phyloP scores from a whole-genome alignment of 2,888 invertebrate species.

The Blomia tropicalis region DNA sequence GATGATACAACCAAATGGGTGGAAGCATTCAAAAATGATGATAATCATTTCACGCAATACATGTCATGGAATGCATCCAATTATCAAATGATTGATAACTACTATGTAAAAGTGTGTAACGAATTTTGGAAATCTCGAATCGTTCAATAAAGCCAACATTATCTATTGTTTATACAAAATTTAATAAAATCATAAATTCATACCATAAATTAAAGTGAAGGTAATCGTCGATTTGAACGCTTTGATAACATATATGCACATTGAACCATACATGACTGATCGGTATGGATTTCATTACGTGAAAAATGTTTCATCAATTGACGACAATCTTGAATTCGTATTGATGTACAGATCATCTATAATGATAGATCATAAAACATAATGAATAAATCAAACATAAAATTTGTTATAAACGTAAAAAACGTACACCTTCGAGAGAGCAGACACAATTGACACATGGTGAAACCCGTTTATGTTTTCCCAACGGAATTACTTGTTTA shows the following conservation, averaged over 20 bases:
- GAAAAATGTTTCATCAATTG: constrained; percentile 66
- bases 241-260: constrained; percentile 59
- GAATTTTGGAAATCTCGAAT: neutral
- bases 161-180: too few species aligned
- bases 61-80: neutral
- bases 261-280: constrained; percentile 77
- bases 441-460: constrained; percentile 42
- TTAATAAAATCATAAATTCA: neutral
- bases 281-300: constrained; percentile 59
- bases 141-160: too few species aligned
- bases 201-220: neutral
- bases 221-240: neutral
- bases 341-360: constrained; percentile 71
- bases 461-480: constrained; percentile 37
- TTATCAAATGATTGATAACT: constrained; percentile 1
- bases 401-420: neutral
- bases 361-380: neutral
- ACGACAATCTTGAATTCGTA: constrained; percentile 69
- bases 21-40: neutral
- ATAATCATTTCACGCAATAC: too few species aligned
- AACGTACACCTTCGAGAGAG: constrained; percentile 41
- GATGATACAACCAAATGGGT: too few species aligned
- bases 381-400: too few species aligned
- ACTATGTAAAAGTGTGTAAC: neutral
- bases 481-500: constrained; percentile 38